phyloP scores from a whole-genome alignment of 2,113 vertebrate species.

The Elanoides forficatus region DNA sequence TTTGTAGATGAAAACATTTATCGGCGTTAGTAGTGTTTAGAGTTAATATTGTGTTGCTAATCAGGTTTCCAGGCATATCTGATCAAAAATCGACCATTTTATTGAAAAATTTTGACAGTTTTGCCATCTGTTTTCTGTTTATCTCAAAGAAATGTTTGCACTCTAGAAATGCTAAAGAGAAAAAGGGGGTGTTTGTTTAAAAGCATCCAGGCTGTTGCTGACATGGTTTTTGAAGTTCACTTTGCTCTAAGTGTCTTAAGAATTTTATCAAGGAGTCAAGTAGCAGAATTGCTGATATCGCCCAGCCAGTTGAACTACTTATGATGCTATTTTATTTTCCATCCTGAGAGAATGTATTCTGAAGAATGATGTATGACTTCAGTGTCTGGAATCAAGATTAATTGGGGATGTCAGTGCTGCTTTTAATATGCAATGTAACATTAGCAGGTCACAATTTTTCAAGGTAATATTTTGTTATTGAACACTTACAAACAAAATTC shows the following conservation, averaged over 20 bases:
- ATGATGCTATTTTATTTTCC: neutral
- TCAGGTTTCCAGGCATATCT: neutral
- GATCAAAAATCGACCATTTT: neutral
- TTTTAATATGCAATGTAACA: neutral
- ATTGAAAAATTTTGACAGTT: neutral
- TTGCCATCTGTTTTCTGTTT: neutral
- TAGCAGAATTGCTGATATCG: neutral
- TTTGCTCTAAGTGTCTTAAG: neutral
- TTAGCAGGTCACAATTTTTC: neutral
- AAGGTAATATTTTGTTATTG: neutral
- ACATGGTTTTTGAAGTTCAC: neutral
- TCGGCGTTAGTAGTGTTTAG: neutral
- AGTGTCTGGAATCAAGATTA: neutral
- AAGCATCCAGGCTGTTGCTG: slow-evolving; percentile 3
- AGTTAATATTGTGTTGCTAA: neutral
- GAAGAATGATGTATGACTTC: neutral
- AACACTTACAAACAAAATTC: neutral
- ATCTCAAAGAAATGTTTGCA: neutral
- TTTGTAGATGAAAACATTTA: neutral
- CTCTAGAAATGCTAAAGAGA: neutral
- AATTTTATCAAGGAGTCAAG: neutral
- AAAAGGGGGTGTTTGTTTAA: neutral
- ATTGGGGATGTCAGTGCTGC: neutral
- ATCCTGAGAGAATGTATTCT: neutral
- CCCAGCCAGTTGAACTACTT: neutral